These are phyloP conservation scores for Tokudaia tokunoshimensis DNA, from an alignment of 2,797 vertebrate genomes.

Conservation along the genomic window DNA sequence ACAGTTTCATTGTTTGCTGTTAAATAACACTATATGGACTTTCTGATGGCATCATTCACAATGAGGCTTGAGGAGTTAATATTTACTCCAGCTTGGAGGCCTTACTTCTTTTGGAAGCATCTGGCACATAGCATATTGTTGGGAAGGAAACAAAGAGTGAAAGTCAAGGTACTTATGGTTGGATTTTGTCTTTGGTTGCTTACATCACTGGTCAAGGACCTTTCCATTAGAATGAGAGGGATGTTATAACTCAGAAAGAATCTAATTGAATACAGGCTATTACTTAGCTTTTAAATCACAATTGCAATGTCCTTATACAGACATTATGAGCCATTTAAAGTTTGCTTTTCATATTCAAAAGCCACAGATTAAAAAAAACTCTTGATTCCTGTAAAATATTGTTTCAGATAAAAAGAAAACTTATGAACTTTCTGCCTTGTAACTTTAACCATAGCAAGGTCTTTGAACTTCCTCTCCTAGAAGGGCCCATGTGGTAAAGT, in stretches of 20 bases:
- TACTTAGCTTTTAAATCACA: constrained; percentile 64
- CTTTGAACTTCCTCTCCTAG: constrained; percentile 71
- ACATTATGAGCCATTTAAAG: constrained; percentile 26
- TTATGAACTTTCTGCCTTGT: constrained; percentile 44
- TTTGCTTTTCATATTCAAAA: constrained; percentile 15
- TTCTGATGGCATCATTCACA: background rate
- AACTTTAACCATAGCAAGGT: constrained; percentile 55
- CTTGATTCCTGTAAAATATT: constrained; percentile 56
- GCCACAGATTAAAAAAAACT: constrained; percentile 26
- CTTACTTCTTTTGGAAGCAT: constrained; percentile 23
- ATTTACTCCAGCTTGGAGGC: background rate
- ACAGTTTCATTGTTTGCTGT: background rate
- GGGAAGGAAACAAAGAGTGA: background rate
- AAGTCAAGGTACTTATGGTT: constrained; percentile 12
- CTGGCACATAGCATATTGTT: background rate
- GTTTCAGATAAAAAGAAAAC: constrained; percentile 34
- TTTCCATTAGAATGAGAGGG: constrained; percentile 52
- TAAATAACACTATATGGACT: background rate
- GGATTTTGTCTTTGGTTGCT: background rate
- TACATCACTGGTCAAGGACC: background rate
- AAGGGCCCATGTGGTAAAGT: constrained; percentile 53
- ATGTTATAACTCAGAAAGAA: constrained; percentile 62
- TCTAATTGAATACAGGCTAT: constrained; percentile 26
- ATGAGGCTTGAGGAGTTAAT: background rate
- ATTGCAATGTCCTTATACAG: background rate